phyloP scores from a whole-genome alignment of 1,140 invertebrate species.

The Aphis gossypii region DNA sequence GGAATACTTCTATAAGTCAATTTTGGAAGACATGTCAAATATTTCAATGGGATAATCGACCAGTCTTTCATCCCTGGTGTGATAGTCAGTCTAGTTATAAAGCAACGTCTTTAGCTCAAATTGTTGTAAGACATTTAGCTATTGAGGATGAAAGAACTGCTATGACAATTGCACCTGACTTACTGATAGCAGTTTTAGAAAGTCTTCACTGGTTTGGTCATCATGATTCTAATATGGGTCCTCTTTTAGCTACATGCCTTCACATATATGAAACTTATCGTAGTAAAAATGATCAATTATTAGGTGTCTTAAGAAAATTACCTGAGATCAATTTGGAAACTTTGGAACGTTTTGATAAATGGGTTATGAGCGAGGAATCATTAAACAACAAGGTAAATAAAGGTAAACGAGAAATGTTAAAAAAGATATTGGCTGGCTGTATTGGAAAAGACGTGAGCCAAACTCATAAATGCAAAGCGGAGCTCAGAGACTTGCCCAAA shows the following conservation, averaged over 20 bases:
- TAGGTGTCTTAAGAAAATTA: conserved; percentile 43
- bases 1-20: conserved; percentile 52
- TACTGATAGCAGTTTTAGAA: conserved; percentile 48
- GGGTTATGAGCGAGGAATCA: conserved; percentile 3
- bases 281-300: conserved; percentile 48
- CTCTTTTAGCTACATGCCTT: conserved; percentile 45
- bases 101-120: conserved; percentile 19
- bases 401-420: conserved; percentile 88
- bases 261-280: conserved; percentile 47
- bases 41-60: conserved; percentile 48
- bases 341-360: conserved; percentile 52
- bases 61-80: conserved; percentile 38
- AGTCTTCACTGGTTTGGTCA: conserved; percentile 56
- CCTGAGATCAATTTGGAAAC: conserved; percentile 49
- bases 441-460: conserved; percentile 83
- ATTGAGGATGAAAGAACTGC: conserved; percentile 39
- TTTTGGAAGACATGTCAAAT: conserved; percentile 53
- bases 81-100: conserved; percentile 52
- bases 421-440: conserved; percentile 82
- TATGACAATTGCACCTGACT: conserved; percentile 51
- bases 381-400: conserved; percentile 78
- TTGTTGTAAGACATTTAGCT: conserved; percentile 34
- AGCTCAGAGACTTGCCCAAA: conserved; percentile 80
- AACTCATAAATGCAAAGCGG: conserved; percentile 84
- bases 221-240: conserved; percentile 50